These are phyloP conservation scores for Drosophila erecta DNA, from an alignment of 1,140 invertebrate genomes.

Conservation along the genomic window DNA sequence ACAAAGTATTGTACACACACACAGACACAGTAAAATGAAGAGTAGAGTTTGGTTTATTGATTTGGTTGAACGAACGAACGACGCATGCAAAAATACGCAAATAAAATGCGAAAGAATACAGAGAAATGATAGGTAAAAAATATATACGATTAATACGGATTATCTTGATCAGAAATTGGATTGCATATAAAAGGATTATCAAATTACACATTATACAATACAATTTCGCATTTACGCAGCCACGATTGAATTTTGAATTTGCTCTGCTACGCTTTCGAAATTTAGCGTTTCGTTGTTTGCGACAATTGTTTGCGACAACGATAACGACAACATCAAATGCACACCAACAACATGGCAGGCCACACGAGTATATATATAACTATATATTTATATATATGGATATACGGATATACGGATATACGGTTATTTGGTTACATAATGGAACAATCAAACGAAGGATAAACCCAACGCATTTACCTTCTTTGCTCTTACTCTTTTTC, in stretches of 20 bases:
- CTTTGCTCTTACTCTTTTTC: slow-evolving; percentile 84
- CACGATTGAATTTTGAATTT: slow-evolving; percentile 3
- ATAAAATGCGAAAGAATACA: slow-evolving; percentile 76
- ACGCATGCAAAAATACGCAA: slow-evolving; percentile 76
- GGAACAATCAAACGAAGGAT: slow-evolving; percentile 77
- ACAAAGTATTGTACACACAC: slow-evolving; percentile 80
- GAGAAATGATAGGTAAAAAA: slow-evolving; percentile 65
- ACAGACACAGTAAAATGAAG: slow-evolving; percentile 81
- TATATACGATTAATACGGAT: slow-evolving; percentile 48
- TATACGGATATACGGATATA: slow-evolving; percentile 10
- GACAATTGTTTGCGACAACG: not conserved
- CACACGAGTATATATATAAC: slow-evolving; percentile 17
- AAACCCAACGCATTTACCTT: slow-evolving; percentile 84
- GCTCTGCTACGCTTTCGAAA: slow-evolving; percentile 2
- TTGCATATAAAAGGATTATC: slow-evolving; percentile 21
- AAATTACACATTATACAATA: slow-evolving; percentile 24
- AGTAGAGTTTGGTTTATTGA: slow-evolving; percentile 49
- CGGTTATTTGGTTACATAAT: slow-evolving; percentile 17
- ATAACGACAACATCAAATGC: slow-evolving; percentile 29
- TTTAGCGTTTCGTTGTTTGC: slow-evolving; percentile 7
- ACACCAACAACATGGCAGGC: slow-evolving; percentile 30
- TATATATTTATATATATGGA: slow-evolving; percentile 28
- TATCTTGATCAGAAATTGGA: slow-evolving; percentile 37
- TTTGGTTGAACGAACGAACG: slow-evolving; percentile 67
- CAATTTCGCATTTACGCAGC: slow-evolving; percentile 28